Conservation (phyloP, 1,140 invertebrate species). For the Ylistrum balloti region DNA sequence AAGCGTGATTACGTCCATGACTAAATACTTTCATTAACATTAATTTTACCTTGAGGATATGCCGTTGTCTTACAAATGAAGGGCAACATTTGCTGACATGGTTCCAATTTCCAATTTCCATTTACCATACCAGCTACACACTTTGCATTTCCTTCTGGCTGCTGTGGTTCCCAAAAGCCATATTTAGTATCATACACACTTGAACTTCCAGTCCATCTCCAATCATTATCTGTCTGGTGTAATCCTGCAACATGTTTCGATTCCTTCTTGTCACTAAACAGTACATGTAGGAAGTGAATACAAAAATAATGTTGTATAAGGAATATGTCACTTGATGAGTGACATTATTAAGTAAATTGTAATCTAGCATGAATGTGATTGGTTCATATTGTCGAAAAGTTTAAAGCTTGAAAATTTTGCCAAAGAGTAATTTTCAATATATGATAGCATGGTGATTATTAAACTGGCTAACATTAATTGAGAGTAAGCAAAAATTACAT, state of each 20-base stretch:
- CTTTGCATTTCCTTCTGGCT: background rate
- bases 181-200: background rate
- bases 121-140: background rate
- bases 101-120: background rate
- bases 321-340: no score
- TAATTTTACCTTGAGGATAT: background rate
- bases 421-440: no score
- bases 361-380: no score
- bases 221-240: background rate
- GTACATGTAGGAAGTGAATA: background rate
- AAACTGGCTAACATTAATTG: no score
- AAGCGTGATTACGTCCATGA: no score
- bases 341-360: background rate
- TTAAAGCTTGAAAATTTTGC: no score
- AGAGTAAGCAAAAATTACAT: no score
- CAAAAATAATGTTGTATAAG: no score
- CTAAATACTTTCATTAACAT: no score
- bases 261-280: no score
- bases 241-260: background rate
- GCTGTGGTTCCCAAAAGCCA: background rate
- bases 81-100: background rate
- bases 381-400: no score
- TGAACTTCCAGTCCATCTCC: background rate
- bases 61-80: conserved; percentile 30
- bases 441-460: no score